Base-by-base conservation (phyloP, 92 coral and sea anemone genomes). In the Porites lobata region DNA sequence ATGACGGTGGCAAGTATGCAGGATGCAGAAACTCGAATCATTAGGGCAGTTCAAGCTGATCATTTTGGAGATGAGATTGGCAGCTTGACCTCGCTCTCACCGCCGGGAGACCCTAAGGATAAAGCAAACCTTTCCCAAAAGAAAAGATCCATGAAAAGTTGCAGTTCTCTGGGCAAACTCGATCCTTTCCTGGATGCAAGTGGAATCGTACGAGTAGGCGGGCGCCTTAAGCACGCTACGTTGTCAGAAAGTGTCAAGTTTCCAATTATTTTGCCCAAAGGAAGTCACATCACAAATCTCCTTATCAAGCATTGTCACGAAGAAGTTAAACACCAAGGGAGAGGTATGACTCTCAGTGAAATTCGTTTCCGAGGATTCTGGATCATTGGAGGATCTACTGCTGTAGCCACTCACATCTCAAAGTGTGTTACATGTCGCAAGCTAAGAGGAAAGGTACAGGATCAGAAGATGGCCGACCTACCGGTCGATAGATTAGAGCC, bases 21-120 rank as follows among this genome's bases (percentile, higher is more conserved):
- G 9, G 71, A 84, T 61, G 81, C 71, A 10, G 88, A 84, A 43
- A 19, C 58, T 8, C 24, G 47, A 1, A 84, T 84, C 58, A 59
- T 84, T 22, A 84, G 61, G 54, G 53, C 78, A 47, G 82, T 84
- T 15, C 81, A 73, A 50, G 82, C 21, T 6, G 29, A 12, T 10
- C 19, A 75, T 24, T 75, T 75, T 20, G 15, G 52, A 20, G 63
- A 75, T 10, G 79, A 75, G 12, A 75, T 50, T 7, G 20, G 19
- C 14, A 63, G 65, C 59, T 63, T 75, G 13, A 9, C 26, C 11
- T 50, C 79, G 11, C 9, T 53, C 57, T 63, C 14, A 51, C 10
- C 19, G 79, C 18, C 10, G 57, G 11, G 52, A 50, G 8, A 7
- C 62, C 32, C 29, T 52, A 12, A 15, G 58, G 38, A 29, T 29